Evolutionary conservation across 2,888 invertebrate genomes (phyloP).

Genomic region (Eupelmus urozonus): DNA sequence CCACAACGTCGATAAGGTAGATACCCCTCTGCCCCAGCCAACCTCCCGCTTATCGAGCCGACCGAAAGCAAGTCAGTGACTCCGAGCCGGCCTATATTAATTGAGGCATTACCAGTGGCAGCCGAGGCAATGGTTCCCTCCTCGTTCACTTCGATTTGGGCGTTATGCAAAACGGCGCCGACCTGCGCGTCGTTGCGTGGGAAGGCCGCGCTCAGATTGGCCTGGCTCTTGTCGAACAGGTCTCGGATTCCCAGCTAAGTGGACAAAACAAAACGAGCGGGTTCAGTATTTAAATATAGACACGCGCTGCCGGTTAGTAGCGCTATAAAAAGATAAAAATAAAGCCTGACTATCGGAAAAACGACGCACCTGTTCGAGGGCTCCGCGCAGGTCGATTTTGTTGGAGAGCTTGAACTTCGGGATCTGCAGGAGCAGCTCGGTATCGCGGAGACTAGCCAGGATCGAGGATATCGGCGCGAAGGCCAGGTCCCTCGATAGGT

Average conservation of each 20-base stretch:
- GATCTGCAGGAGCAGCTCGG: constrained; percentile 80
- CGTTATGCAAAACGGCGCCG: constrained; percentile 81
- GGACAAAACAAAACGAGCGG: constrained; percentile 17
- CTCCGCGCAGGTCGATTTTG: constrained; percentile 78
- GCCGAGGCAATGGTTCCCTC: constrained; percentile 84
- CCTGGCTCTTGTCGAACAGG: constrained; percentile 79
- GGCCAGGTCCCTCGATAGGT: constrained; percentile 80
- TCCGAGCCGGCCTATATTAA: too few relatives aligned
- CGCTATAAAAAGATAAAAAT: constrained; percentile 19
- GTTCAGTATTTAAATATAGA: background rate
- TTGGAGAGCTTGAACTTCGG: constrained; percentile 83
- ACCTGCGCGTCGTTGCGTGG: constrained; percentile 76
- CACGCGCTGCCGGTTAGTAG: too few relatives aligned
- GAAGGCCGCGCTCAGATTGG: constrained; percentile 81
- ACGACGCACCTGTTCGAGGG: constrained; percentile 77
- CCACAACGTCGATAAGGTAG: too few relatives aligned
- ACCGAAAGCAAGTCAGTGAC: too few relatives aligned
- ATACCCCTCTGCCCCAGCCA: too few relatives aligned
- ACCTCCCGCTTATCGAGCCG: too few relatives aligned
- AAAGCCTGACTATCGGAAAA: background rate
- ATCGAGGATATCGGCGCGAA: constrained; percentile 79
- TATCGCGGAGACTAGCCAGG: constrained; percentile 76
- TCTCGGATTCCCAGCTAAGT: constrained; percentile 80
- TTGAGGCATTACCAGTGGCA: constrained; percentile 76
- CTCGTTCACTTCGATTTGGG: constrained; percentile 83